Conservation (phyloP, 2,797 vertebrate species). For the Takifugu ocellatus region DNA sequence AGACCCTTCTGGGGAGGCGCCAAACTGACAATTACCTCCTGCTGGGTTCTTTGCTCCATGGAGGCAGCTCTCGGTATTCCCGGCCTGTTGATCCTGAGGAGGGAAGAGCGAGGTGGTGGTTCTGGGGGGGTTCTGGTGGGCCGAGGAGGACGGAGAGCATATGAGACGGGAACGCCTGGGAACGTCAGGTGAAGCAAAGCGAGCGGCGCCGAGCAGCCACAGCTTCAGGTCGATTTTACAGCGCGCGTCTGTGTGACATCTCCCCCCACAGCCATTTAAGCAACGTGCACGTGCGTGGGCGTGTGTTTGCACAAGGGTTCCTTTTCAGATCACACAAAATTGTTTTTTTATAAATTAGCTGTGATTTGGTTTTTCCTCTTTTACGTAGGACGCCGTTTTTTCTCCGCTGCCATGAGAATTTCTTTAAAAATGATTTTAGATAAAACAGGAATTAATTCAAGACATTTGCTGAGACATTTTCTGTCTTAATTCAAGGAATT, state of each 20-base stretch:
- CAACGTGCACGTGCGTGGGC: conserved; percentile 5
- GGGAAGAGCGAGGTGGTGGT: conserved; percentile 12
- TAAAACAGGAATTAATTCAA: no score
- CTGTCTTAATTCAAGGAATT: no score
- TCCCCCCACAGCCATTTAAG: conserved; percentile 53
- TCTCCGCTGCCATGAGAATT: background rate
- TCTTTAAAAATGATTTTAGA: no score
- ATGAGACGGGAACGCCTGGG: conserved; percentile 32
- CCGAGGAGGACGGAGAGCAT: conserved; percentile 26
- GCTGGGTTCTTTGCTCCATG: conserved; percentile 71
- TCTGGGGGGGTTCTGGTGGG: background rate
- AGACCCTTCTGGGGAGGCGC: conserved; percentile 49
- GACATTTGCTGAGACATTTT: no score
- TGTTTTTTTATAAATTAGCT: background rate
- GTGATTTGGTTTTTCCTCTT: no score
- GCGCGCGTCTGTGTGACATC: conserved; percentile 50
- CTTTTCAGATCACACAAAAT: background rate
- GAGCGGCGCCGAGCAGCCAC: conserved; percentile 47
- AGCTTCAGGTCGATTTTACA: conserved; percentile 34
- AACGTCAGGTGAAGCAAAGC: conserved; percentile 23
- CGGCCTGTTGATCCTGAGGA: conserved; percentile 67
- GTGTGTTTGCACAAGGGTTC: background rate
- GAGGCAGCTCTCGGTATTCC: conserved; percentile 67
- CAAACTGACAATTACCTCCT: conserved; percentile 59
- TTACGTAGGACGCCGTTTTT: conserved; percentile 4